These are phyloP conservation scores for Pinctada fucata DNA, from an alignment of 2,888 invertebrate genomes.

Conservation along the genomic window DNA sequence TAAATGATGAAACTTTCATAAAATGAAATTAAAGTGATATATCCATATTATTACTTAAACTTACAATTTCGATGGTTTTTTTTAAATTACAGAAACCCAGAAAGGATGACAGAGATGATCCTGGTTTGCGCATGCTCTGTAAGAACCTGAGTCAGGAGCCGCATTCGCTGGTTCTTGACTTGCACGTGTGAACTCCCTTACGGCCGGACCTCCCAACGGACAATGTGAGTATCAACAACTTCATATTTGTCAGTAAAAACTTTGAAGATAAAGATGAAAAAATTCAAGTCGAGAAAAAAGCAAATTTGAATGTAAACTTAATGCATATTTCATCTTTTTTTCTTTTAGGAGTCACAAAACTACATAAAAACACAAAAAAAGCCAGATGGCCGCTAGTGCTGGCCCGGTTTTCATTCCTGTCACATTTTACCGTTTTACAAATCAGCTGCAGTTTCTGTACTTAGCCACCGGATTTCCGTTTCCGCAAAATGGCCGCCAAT, in stretches of 20 bases:
- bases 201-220: slow-evolving; percentile 29
- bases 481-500: not conserved
- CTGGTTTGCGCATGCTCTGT: not conserved
- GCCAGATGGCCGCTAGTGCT: not conserved
- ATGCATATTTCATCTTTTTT: not conserved
- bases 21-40: too few relatives aligned
- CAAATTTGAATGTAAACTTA: not conserved
- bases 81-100: not conserved
- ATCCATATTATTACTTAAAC: not conserved
- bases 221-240: not conserved
- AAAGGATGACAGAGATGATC: not conserved
- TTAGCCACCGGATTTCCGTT: not conserved
- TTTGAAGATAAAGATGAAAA: too few relatives aligned
- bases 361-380: not conserved
- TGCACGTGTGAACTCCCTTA: slow-evolving; percentile 29
- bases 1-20: not conserved
- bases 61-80: not conserved
- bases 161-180: slow-evolving; percentile 9
- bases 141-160: not conserved
- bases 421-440: not conserved
- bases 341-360: not conserved
- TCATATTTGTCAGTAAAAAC: too few relatives aligned
- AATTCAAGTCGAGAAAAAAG: too few relatives aligned
- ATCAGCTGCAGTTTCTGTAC: not conserved
- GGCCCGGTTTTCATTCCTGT: not conserved